A percentile compares a stretch with the other conserved stretches of the same genome.
Conservation (phyloP, 2,797 vertebrate species). For the Cyprinella venusta region DNA sequence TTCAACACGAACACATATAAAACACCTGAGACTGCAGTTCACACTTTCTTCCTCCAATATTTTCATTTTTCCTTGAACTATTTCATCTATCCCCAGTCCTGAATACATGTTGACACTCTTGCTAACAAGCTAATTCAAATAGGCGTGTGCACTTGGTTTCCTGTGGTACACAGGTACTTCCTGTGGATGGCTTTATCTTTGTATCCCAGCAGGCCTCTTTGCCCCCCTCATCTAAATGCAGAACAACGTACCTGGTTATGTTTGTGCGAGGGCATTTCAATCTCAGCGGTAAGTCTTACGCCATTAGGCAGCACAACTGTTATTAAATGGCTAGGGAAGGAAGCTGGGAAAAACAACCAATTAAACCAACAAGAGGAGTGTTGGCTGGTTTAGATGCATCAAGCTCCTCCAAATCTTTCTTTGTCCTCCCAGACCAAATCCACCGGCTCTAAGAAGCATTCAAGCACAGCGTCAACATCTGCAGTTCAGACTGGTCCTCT, state of each 20-base stretch:
- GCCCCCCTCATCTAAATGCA: slow-evolving; percentile 27
- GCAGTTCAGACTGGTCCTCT: slow-evolving; percentile 42
- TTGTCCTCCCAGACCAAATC: background rate
- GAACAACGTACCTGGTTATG: background rate
- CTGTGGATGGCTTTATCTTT: background rate
- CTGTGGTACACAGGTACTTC: background rate
- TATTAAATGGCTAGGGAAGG: slow-evolving; percentile 44
- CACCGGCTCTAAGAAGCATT: slow-evolving; percentile 32
- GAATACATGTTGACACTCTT: background rate
- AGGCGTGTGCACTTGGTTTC: background rate
- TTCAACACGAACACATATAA: too few relatives aligned
- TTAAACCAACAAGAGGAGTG: slow-evolving; percentile 14
- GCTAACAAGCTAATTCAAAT: background rate
- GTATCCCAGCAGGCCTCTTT: slow-evolving; percentile 7
- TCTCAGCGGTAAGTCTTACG: slow-evolving; percentile 20
- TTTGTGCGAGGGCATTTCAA: background rate
- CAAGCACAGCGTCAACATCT: slow-evolving; percentile 67
- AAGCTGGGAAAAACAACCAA: slow-evolving; percentile 15
- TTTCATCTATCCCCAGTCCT: background rate
- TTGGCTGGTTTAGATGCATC: slow-evolving; percentile 28
- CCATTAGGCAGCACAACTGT: slow-evolving; percentile 54
- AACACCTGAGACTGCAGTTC: background rate
- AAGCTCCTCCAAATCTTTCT: background rate
- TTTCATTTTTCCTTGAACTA: background rate
- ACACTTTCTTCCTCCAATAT: background rate